Base-by-base conservation (phyloP, 2,888 invertebrate species). In the Yponomeuta evonymella region DNA sequence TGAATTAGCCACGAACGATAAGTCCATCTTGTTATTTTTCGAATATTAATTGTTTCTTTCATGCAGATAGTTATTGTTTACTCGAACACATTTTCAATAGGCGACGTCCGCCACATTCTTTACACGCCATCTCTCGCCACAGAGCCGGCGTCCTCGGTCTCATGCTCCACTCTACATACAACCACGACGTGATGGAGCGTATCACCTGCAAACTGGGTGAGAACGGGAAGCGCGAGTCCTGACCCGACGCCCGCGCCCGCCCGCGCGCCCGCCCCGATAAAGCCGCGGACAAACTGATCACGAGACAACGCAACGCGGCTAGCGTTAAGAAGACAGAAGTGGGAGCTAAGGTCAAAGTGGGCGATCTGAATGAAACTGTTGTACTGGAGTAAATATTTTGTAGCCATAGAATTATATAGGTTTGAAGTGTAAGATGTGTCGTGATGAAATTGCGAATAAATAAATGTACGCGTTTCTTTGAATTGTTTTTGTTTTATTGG, bases 161-260 rank as follows among this genome's bases (percentile, higher is more conserved):
- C 1, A 96, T 99, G 96, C 90, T 99, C n/a, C 98, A 99, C 84
- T 98, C 98, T 8, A 98, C 98, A 0, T 98, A 98, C 83, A 98
- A 98, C 88, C 98, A 98, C 82, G 97, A 97, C 77, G 94, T 97
- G 0, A 96, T 97, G 95, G 96, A 97, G 79, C 83, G 90, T 2
- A 92, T 92, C 76, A 88, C 90, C 1, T 80, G 79, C 23, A 90
- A 90, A 72, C 85, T 79, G 30, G 85, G 82, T 66, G 90, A 90
- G 72, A 89, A 89, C 65, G 74, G 85, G 1, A 87, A 89, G 73
- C 89, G 90, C 8, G 77, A 78, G 2, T 86, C 90, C 74, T 90
- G 89, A 90, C 88, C 78, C 1, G 74, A 33, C 71, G 48, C n/a
- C 65, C 23, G n/a, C 65, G 15, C n/a, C 15, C 10, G 43, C 68